Percentiles rank a stretch among this genome's conserved stretches.
Evolutionary conservation across 92 coral and sea anemone genomes (phyloP).

Genomic region (Porites evermanni): DNA sequence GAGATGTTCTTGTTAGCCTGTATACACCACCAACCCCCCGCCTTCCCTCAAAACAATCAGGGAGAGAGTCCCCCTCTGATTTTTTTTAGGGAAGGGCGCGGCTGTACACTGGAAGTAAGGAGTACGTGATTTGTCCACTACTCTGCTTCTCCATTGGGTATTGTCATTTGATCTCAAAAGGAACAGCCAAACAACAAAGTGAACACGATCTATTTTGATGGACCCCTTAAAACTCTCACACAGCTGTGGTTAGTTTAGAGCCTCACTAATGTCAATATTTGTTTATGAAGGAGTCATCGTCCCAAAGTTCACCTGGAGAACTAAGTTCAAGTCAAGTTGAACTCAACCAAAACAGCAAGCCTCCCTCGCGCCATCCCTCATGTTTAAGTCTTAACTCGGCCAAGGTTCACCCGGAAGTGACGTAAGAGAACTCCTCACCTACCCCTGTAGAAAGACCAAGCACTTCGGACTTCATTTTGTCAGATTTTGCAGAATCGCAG

Average conservation of each 20-base stretch:
- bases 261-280: slow-evolving; percentile 36
- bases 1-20: too few species aligned
- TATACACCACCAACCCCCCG: too few species aligned
- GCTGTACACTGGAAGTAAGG: too few species aligned
- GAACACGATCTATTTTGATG: too few species aligned
- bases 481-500: slow-evolving; percentile 16
- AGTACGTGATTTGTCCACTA: too few species aligned
- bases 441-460: slow-evolving; percentile 7
- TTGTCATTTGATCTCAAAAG: too few species aligned
- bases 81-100: too few species aligned
- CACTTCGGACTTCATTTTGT: background rate
- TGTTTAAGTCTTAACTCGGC: slow-evolving; percentile 78
- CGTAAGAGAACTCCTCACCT: background rate
- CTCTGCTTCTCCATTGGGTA: too few species aligned
- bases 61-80: too few species aligned
- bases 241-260: slow-evolving; percentile 74
- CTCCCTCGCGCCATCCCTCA: slow-evolving; percentile 82
- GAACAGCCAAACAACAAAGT: too few species aligned
- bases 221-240: slow-evolving; percentile 58
- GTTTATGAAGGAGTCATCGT: background rate
- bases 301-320: slow-evolving; percentile 36
- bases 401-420: slow-evolving; percentile 71
- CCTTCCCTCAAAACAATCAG: too few species aligned
- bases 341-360: slow-evolving; percentile 58
- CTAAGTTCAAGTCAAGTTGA: slow-evolving; percentile 81